phyloP scores from a whole-genome alignment of 2,888 invertebrate genomes.

The Brachypalpus laphriformis region DNA sequence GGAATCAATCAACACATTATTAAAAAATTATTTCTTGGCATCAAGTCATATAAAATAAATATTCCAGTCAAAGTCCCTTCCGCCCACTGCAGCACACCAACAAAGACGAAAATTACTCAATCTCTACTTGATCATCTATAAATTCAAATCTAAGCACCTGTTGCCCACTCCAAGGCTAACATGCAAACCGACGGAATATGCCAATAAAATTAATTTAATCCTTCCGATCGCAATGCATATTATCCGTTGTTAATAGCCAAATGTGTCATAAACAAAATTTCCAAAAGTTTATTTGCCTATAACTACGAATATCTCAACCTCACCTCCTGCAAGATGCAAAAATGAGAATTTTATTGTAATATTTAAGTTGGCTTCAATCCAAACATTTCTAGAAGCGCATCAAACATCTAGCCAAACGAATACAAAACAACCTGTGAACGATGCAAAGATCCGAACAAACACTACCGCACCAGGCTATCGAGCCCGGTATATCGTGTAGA shows the following conservation, averaged over 20 bases:
- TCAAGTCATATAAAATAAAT: neutral
- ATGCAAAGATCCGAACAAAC: conserved; percentile 8
- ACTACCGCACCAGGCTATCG: no score
- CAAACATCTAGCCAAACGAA: conserved; percentile 44
- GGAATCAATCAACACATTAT: conserved; percentile 11
- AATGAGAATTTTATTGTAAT: conserved; percentile 59
- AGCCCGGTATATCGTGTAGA: neutral
- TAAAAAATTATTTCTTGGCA: neutral
- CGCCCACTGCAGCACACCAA: neutral
- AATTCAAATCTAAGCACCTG: conserved; percentile 29
- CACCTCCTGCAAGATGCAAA: conserved; percentile 34
- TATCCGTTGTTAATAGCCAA: conserved; percentile 5
- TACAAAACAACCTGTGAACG: conserved; percentile 71
- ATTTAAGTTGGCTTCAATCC: conserved; percentile 61
- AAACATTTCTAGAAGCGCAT: conserved; percentile 60
- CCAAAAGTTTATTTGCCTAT: conserved; percentile 37
- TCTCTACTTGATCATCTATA: conserved; percentile 1
- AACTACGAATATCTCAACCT: neutral
- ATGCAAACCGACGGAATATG: conserved; percentile 7
- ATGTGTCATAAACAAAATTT: conserved; percentile 44
- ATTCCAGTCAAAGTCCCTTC: neutral
- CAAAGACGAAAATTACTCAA: neutral
- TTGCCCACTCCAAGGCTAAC: conserved; percentile 36
- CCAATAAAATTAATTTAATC: conserved; percentile 22
- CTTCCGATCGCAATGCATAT: conserved; percentile 32